A percentile compares a stretch with the other conserved stretches of the same genome.
phyloP scores from a whole-genome alignment of 2,888 invertebrate genomes.

The Ormyrus nitidulus region DNA sequence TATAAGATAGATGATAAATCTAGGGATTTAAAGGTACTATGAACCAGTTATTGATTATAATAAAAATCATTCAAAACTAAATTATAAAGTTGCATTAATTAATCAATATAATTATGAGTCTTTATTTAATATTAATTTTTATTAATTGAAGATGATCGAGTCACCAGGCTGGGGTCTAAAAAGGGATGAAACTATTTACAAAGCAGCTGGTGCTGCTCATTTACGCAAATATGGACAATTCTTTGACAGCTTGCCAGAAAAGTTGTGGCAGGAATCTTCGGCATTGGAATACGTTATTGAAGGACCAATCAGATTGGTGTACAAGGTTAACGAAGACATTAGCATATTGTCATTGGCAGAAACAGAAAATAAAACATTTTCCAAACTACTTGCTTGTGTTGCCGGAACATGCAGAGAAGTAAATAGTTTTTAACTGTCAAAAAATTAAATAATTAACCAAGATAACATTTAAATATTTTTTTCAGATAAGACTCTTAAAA shows the following conservation, averaged over 20 bases:
- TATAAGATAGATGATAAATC: no score
- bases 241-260: slow-evolving; percentile 75
- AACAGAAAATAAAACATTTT: slow-evolving; percentile 89
- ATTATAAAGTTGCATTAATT: no score
- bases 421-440: background rate
- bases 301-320: slow-evolving; percentile 71
- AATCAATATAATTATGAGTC: background rate
- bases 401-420: slow-evolving; percentile 86
- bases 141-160: slow-evolving; percentile 67
- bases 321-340: slow-evolving; percentile 80
- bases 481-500: slow-evolving; percentile 79
- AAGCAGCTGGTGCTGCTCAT: slow-evolving; percentile 77
- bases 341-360: slow-evolving; percentile 84
- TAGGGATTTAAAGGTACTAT: no score
- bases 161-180: slow-evolving; percentile 67
- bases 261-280: slow-evolving; percentile 62
- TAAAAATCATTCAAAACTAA: no score
- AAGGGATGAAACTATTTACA: slow-evolving; percentile 71
- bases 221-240: slow-evolving; percentile 77
- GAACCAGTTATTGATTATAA: no score
- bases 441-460: background rate
- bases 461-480: background rate
- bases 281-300: slow-evolving; percentile 67
- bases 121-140: background rate
- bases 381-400: slow-evolving; percentile 87